Base-by-base conservation (phyloP, 2,888 invertebrate genomes). In the Ophion obscuratus region DNA sequence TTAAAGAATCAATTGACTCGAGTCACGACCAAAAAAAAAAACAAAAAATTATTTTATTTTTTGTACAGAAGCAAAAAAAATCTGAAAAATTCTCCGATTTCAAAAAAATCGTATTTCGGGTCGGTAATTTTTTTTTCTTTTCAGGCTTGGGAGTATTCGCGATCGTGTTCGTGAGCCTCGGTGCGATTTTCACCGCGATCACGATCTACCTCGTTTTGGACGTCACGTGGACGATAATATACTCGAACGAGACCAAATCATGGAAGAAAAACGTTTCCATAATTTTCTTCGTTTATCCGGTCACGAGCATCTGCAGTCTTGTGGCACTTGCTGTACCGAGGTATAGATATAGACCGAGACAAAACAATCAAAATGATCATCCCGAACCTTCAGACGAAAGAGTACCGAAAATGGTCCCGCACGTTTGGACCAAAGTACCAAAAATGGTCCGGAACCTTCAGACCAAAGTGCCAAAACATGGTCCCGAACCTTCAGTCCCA, bases 281-380 rank as follows among this genome's bases (percentile, higher is more conserved):
- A 47, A 89, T 94, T 67, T 83, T 94, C 9, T 90, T 88, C 24
- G 90, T 94, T 31, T 94, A 94, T 86, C 94, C 94, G 10, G 87
- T 93, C 64, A 91, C 92, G 24, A 92, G 92, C n/a, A 80, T 92
- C 14, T 92, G 91, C 84, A 92, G 93, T 88, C 90, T 94, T 10
- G 85, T 91, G 64, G 92, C 93, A 14, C 89, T 92, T 61, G 91
- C 91, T 1, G 88, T 93, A 61, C 94, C 94, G 57, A 94, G 94
- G 94, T 94, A 91, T 81, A 64, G 17, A 17, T 20, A 70, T 44
- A 20, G 17, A 9, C n/a, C 11, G 17, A 27, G 4, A 14, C 24
- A 73, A 20, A 40, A 10, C 17, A 40, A 75, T 0, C 36, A 9
- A 17, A 31, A 75, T 64, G 7, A 5, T 14, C 11, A 5, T 14